These are phyloP conservation scores for Scleropages formosus DNA, from an alignment of 2,797 vertebrate genomes.

Conservation along the genomic window DNA sequence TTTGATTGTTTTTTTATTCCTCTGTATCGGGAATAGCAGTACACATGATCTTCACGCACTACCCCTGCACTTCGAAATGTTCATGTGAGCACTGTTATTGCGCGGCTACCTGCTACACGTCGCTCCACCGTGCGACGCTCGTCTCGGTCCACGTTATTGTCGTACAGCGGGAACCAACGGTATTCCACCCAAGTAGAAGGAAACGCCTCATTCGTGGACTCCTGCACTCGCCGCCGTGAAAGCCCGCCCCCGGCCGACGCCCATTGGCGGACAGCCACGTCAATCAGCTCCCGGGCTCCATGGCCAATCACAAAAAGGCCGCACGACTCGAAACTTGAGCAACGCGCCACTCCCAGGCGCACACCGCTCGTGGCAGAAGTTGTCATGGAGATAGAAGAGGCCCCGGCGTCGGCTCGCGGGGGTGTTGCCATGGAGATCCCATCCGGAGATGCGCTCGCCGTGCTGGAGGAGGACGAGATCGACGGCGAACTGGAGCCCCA, in stretches of 20 bases:
- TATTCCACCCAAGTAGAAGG: conserved; percentile 1
- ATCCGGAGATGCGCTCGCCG: conserved; percentile 52
- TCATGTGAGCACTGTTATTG: too few relatives aligned
- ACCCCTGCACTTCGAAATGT: too few relatives aligned
- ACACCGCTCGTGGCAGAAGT: conserved; percentile 64
- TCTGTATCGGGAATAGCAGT: too few relatives aligned
- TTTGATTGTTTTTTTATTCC: too few relatives aligned
- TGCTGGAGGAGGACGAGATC: conserved; percentile 26
- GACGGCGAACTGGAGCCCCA: conserved; percentile 36
- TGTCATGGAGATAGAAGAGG: conserved; percentile 84
- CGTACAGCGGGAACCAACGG: too few relatives aligned
- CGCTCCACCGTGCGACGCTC: too few relatives aligned
- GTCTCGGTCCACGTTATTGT: too few relatives aligned
- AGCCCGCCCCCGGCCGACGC: conserved; percentile 28
- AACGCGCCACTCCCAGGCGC: conserved; percentile 55
- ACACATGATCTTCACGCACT: too few relatives aligned
- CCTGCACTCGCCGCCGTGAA: not conserved
- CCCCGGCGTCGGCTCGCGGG: conserved; percentile 58
- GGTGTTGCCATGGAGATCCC: conserved; percentile 84
- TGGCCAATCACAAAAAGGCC: conserved; percentile 64
- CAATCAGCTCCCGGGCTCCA: conserved; percentile 60
- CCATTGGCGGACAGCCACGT: conserved; percentile 53
- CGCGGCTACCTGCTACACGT: too few relatives aligned
- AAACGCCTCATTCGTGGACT: conserved; percentile 5
- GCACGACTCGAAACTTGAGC: conserved; percentile 59